A percentile compares a stretch with the other conserved stretches of the same genome.
These are phyloP conservation scores for Aquatica leii DNA, from an alignment of 2,888 invertebrate species.

Conservation along the genomic window DNA sequence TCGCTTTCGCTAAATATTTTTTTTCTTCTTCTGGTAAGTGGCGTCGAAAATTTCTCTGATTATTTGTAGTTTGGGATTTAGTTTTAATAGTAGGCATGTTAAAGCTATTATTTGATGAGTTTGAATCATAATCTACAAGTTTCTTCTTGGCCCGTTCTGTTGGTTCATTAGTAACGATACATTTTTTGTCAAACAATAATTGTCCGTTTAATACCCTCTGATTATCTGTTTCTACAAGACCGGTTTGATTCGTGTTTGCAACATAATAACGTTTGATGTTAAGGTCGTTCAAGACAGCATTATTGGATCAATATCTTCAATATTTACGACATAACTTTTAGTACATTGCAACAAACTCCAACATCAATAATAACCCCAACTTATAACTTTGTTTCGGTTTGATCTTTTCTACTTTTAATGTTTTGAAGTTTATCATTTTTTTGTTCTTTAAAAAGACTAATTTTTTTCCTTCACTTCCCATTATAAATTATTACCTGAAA, in stretches of 20 bases:
- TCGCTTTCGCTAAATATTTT: background rate
- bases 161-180: background rate
- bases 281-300: background rate
- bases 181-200: background rate
- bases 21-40: background rate
- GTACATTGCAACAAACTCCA: too few species aligned
- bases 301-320: background rate
- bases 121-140: background rate
- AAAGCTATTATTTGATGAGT: background rate
- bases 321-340: background rate
- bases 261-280: background rate
- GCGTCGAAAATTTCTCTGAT: background rate
- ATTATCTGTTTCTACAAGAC: background rate
- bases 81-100: background rate
- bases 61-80: background rate
- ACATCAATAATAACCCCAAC: too few species aligned
- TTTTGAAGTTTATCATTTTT: too few species aligned
- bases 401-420: too few species aligned
- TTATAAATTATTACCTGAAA: too few species aligned
- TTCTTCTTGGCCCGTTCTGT: background rate
- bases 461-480: too few species aligned
- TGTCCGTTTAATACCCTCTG: background rate
- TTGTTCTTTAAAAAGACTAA: too few species aligned
- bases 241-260: background rate
- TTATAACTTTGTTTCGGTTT: too few species aligned